These are phyloP conservation scores for Limanda limanda DNA, from an alignment of 2,113 vertebrate genomes.

Conservation along the genomic window DNA sequence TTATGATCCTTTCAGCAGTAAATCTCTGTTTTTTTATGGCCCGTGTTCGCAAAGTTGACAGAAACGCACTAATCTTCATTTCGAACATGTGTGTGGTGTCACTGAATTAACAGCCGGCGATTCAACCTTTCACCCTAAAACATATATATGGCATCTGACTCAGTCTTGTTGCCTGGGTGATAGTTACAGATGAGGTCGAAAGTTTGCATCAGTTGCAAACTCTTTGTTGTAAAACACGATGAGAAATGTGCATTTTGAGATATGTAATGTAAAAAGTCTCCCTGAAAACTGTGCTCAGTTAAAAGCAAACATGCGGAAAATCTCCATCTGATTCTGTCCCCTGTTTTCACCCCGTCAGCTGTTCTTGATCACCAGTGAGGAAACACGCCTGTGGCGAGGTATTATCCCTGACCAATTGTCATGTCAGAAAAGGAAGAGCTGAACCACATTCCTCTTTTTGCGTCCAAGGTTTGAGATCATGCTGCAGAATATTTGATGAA, in stretches of 20 bases:
- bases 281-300: background rate
- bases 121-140: conserved; percentile 23
- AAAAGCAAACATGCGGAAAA: background rate
- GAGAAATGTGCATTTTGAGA: background rate
- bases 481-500: background rate
- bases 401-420: background rate
- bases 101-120: conserved; percentile 14
- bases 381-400: background rate
- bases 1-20: conserved; percentile 14
- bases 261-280: background rate
- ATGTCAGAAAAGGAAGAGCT: background rate
- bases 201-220: background rate
- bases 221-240: background rate
- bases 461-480: background rate
- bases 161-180: conserved; percentile 1
- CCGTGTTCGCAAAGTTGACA: conserved; percentile 17
- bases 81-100: conserved; percentile 9
- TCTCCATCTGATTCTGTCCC: background rate
- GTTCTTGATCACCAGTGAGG: conserved; percentile 16
- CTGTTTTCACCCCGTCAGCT: conserved; percentile 23
- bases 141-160: background rate
- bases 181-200: background rate
- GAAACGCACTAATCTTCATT: conserved; percentile 34
- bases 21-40: conserved; percentile 23
- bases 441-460: background rate